These are phyloP conservation scores for Sardinella longiceps DNA, from an alignment of 2,797 vertebrate genomes.

Conservation along the genomic window DNA sequence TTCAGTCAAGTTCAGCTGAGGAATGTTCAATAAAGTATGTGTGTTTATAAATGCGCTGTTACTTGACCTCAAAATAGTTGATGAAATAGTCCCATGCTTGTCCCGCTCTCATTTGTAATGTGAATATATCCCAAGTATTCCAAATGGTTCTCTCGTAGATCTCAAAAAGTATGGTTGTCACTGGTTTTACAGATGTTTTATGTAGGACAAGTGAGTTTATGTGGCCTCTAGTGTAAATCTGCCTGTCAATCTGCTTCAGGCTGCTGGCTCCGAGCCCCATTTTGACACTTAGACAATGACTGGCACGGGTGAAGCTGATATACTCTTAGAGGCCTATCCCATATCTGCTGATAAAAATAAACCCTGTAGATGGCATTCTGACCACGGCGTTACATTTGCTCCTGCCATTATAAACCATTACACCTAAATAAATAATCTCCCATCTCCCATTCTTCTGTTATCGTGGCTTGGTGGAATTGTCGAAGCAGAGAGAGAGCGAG, in stretches of 20 bases:
- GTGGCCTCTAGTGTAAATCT: background rate
- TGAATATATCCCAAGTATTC: background rate
- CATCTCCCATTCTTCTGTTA: background rate
- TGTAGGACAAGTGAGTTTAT: slow-evolving; percentile 13
- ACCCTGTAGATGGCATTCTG: background rate
- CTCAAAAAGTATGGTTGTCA: background rate
- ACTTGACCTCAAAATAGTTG: slow-evolving; percentile 15
- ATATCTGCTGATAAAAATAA: slow-evolving; percentile 19
- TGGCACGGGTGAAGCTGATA: background rate
- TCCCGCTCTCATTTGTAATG: background rate
- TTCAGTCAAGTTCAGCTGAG: background rate
- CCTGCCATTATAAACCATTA: slow-evolving; percentile 21
- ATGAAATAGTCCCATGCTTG: background rate
- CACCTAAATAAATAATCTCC: slow-evolving; percentile 6
- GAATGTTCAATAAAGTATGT: slow-evolving; percentile 21
- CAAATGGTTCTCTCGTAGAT: background rate
- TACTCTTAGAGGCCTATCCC: background rate
- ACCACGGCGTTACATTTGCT: background rate
- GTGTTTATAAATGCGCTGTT: background rate
- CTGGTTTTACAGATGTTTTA: slow-evolving; percentile 15
- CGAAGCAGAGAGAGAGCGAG: slow-evolving; percentile 27
- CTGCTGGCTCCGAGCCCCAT: background rate
- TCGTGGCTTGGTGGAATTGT: background rate
- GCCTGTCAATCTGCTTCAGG: background rate
- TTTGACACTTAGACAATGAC: slow-evolving; percentile 24